phyloP scores from a whole-genome alignment of 2,113 vertebrate genomes.

The Callopanchax toddi region DNA sequence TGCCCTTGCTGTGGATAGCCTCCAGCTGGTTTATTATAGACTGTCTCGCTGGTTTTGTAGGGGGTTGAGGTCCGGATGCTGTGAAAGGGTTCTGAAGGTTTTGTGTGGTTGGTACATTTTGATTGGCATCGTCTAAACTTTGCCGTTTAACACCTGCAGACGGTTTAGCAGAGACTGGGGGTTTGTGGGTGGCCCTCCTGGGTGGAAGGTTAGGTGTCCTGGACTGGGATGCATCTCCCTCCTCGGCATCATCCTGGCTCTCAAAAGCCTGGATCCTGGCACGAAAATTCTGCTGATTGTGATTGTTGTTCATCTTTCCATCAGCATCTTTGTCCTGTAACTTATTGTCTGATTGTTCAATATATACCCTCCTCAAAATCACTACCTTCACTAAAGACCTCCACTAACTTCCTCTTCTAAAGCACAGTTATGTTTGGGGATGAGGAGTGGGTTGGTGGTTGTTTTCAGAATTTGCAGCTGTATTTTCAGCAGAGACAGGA shows the following conservation, averaged over 20 bases:
- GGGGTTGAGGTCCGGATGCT: slow-evolving; percentile 77
- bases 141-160: slow-evolving; percentile 77
- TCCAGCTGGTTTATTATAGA: slow-evolving; percentile 51
- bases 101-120: slow-evolving; percentile 40
- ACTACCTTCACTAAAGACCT: slow-evolving; percentile 69
- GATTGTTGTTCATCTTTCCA: slow-evolving; percentile 81
- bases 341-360: slow-evolving; percentile 17
- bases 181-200: slow-evolving; percentile 76
- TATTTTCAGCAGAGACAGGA: slow-evolving; percentile 18
- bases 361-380: slow-evolving; percentile 25
- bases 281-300: slow-evolving; percentile 84
- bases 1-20: slow-evolving; percentile 39
- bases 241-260: slow-evolving; percentile 77
- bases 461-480: slow-evolving; percentile 4
- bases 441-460: slow-evolving; percentile 83
- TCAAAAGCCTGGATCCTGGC: slow-evolving; percentile 92
- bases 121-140: slow-evolving; percentile 12
- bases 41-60: slow-evolving; percentile 71
- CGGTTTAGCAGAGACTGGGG: slow-evolving; percentile 84
- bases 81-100: slow-evolving; percentile 56
- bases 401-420: slow-evolving; percentile 75
- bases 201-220: slow-evolving; percentile 80
- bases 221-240: slow-evolving; percentile 46
- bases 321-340: slow-evolving; percentile 45
- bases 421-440: slow-evolving; percentile 85